phyloP scores from a whole-genome alignment of 1,140 invertebrate species.

The Bombus polaris region DNA sequence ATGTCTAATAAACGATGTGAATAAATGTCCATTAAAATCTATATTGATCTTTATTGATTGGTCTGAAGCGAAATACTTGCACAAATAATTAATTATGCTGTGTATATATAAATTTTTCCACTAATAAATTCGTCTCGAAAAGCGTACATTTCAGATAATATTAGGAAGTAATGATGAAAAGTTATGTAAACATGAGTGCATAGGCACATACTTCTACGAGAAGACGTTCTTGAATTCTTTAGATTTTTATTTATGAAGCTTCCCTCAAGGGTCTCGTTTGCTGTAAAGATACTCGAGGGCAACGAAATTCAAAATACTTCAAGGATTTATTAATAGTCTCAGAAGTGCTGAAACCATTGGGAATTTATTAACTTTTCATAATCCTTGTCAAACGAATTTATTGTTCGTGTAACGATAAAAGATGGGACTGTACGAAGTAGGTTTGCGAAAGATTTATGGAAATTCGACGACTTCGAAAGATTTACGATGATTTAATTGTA shows the following conservation, averaged over 20 bases:
- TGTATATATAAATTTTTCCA: no score
- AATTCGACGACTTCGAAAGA: neutral
- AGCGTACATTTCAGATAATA: neutral
- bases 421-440: neutral
- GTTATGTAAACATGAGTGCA: neutral
- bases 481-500: neutral
- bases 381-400: neutral
- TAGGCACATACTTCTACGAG: neutral
- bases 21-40: neutral
- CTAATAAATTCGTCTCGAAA: neutral
- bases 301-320: neutral
- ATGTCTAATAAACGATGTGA: neutral
- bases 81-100: neutral
- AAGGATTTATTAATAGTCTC: neutral
- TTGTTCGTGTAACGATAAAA: neutral
- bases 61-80: neutral
- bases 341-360: neutral
- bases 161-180: neutral
- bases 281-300: neutral
- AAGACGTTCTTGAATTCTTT: neutral
- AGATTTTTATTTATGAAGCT: constrained; percentile 12
- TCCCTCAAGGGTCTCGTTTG: neutral
- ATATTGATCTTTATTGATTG: no score
- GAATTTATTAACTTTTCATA: neutral
- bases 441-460: no score